Conservation (phyloP, 2,797 vertebrate species). For the Ammospiza maritima region DNA sequence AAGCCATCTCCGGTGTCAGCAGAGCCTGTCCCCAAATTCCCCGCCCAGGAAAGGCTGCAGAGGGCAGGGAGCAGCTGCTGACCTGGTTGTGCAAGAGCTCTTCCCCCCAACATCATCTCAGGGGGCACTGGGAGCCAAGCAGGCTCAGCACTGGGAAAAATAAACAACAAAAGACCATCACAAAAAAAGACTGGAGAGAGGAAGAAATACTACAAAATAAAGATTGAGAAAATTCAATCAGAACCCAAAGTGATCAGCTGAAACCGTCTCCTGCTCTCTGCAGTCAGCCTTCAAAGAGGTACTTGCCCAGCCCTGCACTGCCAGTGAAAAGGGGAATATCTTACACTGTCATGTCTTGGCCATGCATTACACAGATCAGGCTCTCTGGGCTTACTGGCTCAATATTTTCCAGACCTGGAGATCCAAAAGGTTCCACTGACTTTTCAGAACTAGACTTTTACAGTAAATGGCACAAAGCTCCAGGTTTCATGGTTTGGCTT, state of each 20-base stretch:
- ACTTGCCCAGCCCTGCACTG: background rate
- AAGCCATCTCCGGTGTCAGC: background rate
- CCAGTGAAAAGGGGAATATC: background rate
- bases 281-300: background rate
- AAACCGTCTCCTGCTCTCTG: background rate
- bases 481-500: background rate
- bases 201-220: background rate
- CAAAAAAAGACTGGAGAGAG: background rate
- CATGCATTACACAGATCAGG: background rate
- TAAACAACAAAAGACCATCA: background rate
- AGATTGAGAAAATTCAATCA: background rate
- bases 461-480: background rate
- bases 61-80: background rate
- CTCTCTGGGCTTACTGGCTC: background rate
- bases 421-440: background rate
- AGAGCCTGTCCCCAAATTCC: background rate
- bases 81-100: background rate
- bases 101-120: background rate
- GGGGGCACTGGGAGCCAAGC: background rate
- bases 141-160: background rate
- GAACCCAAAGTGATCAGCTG: background rate
- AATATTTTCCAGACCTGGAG: background rate
- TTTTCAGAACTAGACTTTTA: background rate
- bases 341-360: background rate
- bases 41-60: background rate